Base-by-base conservation (phyloP, 2,797 vertebrate species). In the Parotocinclus haroldoi region DNA sequence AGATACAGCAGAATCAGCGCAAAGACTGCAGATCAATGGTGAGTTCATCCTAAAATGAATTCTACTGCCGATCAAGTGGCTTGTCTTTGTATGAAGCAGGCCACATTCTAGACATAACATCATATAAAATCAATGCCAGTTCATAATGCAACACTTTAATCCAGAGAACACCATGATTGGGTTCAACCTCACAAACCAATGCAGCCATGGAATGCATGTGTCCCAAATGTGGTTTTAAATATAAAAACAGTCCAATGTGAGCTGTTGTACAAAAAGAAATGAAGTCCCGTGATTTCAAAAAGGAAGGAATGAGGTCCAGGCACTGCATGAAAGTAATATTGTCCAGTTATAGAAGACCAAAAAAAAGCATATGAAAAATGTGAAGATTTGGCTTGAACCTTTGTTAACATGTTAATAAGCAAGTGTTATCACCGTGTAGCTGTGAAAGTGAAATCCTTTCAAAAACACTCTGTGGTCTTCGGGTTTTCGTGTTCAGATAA, bases 241-340 rank as follows among this genome's bases (percentile, higher is more conserved):
- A 27, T 27, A 27, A 27, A 27, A 27, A 27, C 5, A 27, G 27
- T 27, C 27, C 27, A 27, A 27, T 27, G 5, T 27, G 27, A 2
- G 27, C 27, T 27, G 2, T 27, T 27, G 5, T 27, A 42, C 8
- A 39, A 37, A 63, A 71, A 50, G 37, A 59, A 4, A 10, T n/a
- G 4, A 12, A 40, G 18, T 68, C 50, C 59, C 64, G 7, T 48
- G 17, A 49, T 11, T 61, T 17, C 16, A 58, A 50, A 9, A 40
- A 57, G 45, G 9, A 19, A 55, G 27, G 27, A 5, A 27, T 27
- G 27, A 27, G 5, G 27, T 27, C 27, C 27, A 63, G 56, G 17
- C 12, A 42, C 1, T 38, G 19, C 12, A 38, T 3, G 1, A 45
- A 57, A 59, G 36, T 7, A 36, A 52, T n/a, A 17, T 27, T 55